Conservation (phyloP, 2,888 invertebrate species). For the Drosophila multiciliata region DNA sequence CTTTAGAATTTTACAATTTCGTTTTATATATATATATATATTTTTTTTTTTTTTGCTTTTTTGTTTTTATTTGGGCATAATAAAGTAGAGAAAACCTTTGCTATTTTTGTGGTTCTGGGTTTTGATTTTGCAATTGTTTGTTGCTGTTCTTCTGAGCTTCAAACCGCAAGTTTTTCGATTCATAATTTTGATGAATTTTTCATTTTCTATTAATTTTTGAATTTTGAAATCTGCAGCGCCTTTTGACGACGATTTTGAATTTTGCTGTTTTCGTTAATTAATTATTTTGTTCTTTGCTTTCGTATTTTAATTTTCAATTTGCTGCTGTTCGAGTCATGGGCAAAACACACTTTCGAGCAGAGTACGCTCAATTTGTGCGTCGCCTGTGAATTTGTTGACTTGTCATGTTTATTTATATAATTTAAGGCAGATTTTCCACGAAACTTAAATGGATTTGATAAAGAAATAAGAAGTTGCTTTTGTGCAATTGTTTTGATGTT, state of each 20-base stretch:
- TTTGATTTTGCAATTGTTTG: conserved; percentile 50
- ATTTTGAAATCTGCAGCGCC: conserved; percentile 77
- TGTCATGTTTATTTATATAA: conserved; percentile 63
- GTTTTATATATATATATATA: neutral
- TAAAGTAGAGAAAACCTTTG: conserved; percentile 82
- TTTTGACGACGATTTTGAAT: conserved; percentile 79
- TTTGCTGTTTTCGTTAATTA: conserved; percentile 62
- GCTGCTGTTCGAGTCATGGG: conserved; percentile 24
- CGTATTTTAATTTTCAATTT: conserved; percentile 36
- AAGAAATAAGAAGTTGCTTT: conserved; percentile 32
- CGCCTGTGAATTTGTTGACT: conserved; percentile 46
- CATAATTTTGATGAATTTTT: conserved; percentile 56
- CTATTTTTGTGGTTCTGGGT: conserved; percentile 57
- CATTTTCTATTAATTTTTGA: conserved; percentile 51
- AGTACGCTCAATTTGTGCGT: conserved; percentile 1
- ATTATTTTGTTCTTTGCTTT: conserved; percentile 39
- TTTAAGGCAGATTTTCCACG: conserved; percentile 70
- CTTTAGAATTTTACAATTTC: conserved; percentile 37
- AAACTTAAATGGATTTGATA: conserved; percentile 49
- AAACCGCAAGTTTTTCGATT: conserved; percentile 49
- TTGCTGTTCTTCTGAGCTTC: conserved; percentile 45
- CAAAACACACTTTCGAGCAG: conserved; percentile 15
- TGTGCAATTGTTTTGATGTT: conserved; percentile 58
- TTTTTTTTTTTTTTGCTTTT: conserved; percentile 3
- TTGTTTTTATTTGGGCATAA: conserved; percentile 57